Conservation (phyloP, 37 sponge, comb jelly and placozoan genomes). For the Ianthella basta region DNA sequence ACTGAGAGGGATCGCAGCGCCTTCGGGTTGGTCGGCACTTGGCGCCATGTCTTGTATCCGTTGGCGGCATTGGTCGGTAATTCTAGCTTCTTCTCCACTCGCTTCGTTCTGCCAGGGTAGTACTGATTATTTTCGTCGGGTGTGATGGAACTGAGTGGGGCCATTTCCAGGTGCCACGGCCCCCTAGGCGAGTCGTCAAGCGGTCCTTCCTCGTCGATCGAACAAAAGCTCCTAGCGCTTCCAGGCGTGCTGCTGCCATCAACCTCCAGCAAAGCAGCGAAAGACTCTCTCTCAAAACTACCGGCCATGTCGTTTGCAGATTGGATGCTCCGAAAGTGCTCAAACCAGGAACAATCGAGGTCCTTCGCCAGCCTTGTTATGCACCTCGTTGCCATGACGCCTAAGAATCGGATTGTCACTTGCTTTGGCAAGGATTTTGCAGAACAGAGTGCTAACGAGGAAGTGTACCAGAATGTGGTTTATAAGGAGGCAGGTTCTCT, state of each 20-base stretch:
- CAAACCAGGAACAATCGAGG: slow-evolving; percentile 17
- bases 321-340: slow-evolving; percentile 1
- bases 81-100: slow-evolving; percentile 5
- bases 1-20: neutral
- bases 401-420: neutral
- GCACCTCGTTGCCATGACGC: slow-evolving; percentile 28
- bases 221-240: neutral
- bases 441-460: no score
- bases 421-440: no score
- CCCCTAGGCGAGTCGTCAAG: neutral
- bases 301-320: neutral
- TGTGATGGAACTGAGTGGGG: slow-evolving; percentile 26
- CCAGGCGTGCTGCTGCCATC: neutral
- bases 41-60: neutral
- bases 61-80: neutral
- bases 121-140: slow-evolving; percentile 29
- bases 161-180: slow-evolving; percentile 28
- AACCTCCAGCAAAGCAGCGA: neutral
- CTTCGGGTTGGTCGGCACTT: no score
- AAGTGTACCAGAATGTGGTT: no score
- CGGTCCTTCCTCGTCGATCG: no score
- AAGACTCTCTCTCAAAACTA: neutral
- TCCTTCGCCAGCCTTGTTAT: slow-evolving; percentile 9
- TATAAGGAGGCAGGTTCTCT: no score
- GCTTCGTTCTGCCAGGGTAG: slow-evolving; percentile 19